phyloP scores from a whole-genome alignment of 2,797 vertebrate genomes.

The Parambassis ranga region DNA sequence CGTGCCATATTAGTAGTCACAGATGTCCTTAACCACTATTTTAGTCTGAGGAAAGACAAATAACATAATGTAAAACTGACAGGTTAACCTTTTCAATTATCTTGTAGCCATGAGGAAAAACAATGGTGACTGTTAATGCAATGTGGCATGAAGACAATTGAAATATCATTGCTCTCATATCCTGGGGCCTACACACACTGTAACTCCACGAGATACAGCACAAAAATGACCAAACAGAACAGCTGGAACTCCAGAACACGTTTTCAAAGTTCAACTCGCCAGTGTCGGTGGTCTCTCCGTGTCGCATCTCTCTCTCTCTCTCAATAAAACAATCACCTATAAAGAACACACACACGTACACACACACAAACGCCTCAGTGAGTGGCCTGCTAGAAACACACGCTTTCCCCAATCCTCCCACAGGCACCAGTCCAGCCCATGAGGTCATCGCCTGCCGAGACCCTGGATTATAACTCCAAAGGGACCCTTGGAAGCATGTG shows the following conservation, averaged over 20 bases:
- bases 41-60: conserved; percentile 44
- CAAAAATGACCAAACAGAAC: conserved; percentile 61
- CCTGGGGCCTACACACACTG: conserved; percentile 44
- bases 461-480: conserved; percentile 90
- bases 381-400: conserved; percentile 64
- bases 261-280: conserved; percentile 54
- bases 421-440: conserved; percentile 86
- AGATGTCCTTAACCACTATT: conserved; percentile 41
- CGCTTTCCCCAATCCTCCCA: conserved; percentile 67
- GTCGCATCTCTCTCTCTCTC: conserved; percentile 45
- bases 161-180: conserved; percentile 70
- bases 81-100: conserved; percentile 78
- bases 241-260: conserved; percentile 46
- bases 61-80: conserved; percentile 68
- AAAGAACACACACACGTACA: conserved; percentile 31
- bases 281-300: conserved; percentile 37
- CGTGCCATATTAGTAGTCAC: conserved; percentile 56
- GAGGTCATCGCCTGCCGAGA: conserved; percentile 89
- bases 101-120: conserved; percentile 57
- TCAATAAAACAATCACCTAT: conserved; percentile 56
- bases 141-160: conserved; percentile 64
- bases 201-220: conserved; percentile 35
- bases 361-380: conserved; percentile 44
- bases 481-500: conserved; percentile 88
- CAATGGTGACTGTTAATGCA: conserved; percentile 51